Evolutionary conservation across 2,797 vertebrate genomes (phyloP).

Genomic region (Neopelma chrysocephalum): DNA sequence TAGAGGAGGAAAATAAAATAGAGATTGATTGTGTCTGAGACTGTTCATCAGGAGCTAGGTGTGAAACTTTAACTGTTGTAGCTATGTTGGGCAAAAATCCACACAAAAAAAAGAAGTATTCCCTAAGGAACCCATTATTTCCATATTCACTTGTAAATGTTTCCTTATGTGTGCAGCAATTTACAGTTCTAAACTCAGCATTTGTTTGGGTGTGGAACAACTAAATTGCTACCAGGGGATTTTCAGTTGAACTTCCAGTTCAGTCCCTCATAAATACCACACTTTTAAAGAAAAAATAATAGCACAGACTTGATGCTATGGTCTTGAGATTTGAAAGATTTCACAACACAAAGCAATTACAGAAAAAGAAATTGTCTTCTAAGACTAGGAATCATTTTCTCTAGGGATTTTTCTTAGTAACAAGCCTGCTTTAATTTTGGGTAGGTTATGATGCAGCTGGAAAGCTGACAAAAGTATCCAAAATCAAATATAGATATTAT

Average conservation of each 20-base stretch:
- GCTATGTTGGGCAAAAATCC: background rate
- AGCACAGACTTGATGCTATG: rapidly evolving
- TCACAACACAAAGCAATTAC: background rate
- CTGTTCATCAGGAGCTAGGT: background rate
- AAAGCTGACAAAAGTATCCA: background rate
- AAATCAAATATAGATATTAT: background rate
- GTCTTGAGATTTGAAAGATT: background rate
- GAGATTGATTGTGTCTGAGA: background rate
- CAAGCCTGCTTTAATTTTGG: background rate
- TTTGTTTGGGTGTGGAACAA: background rate
- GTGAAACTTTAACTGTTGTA: background rate
- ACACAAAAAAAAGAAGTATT: background rate
- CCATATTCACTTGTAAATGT: background rate
- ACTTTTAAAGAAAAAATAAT: background rate
- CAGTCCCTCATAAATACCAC: background rate
- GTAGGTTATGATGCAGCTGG: background rate
- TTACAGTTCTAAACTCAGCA: background rate
- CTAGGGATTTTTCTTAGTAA: background rate
- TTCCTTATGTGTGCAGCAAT: background rate
- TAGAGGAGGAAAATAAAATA: background rate
- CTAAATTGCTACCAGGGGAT: background rate
- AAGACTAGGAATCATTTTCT: background rate
- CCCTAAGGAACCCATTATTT: background rate
- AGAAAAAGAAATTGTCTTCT: background rate
- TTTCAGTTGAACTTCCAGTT: background rate